phyloP scores from a whole-genome alignment of 2,797 vertebrate genomes.

The Siniperca scherzeri region DNA sequence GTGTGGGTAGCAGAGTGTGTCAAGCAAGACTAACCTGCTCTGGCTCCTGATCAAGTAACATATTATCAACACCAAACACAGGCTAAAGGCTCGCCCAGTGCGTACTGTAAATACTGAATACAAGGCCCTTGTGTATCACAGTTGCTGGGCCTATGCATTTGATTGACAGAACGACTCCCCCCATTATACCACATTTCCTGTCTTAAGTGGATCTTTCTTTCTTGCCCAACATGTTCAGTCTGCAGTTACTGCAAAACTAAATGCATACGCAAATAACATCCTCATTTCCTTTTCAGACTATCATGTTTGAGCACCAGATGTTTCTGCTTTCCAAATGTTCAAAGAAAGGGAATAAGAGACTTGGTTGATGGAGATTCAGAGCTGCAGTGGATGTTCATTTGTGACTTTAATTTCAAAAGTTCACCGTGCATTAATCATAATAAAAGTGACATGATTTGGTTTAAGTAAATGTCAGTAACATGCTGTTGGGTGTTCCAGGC shows the following conservation, averaged over 20 bases:
- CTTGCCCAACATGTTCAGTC: not conserved
- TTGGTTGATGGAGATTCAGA: not conserved
- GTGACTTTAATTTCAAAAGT: conserved; percentile 23
- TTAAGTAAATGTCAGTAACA: conserved; percentile 57
- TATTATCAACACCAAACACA: conserved; percentile 40
- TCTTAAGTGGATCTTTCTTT: conserved; percentile 3
- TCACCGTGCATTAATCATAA: conserved; percentile 28
- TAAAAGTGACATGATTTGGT: conserved; percentile 26
- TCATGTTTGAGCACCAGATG: not conserved
- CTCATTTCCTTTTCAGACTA: not conserved
- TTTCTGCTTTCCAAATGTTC: conserved; percentile 9
- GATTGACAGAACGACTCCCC: conserved; percentile 1
- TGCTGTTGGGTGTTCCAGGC: conserved; percentile 61
- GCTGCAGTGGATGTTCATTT: conserved; percentile 1
- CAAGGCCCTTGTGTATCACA: conserved; percentile 11
- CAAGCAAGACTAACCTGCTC: conserved; percentile 52
- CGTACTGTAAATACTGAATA: conserved; percentile 33
- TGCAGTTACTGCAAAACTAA: not conserved
- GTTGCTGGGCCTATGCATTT: not conserved
- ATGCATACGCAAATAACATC: not conserved
- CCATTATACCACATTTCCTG: conserved; percentile 10
- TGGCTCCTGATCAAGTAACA: conserved; percentile 35
- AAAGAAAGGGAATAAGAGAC: not conserved
- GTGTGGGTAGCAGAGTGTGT: conserved; percentile 36
- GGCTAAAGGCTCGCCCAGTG: conserved; percentile 30